phyloP scores from a whole-genome alignment of 2,888 invertebrate genomes.

The Hyles lineata region DNA sequence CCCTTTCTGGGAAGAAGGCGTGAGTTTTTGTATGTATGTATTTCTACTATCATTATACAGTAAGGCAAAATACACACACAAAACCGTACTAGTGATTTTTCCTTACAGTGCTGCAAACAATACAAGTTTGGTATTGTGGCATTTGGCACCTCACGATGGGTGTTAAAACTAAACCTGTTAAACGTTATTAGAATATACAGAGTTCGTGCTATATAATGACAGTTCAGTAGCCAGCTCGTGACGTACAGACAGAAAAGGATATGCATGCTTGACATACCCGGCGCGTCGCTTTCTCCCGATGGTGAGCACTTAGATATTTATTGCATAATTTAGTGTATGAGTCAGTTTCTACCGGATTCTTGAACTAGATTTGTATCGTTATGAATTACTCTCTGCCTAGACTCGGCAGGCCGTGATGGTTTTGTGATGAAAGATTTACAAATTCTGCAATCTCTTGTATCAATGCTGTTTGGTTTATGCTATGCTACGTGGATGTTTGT shows the following conservation, averaged over 20 bases:
- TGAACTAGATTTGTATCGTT: slow-evolving; percentile 29
- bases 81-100: not conserved
- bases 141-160: not conserved
- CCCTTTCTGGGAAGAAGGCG: no score
- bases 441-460: not conserved
- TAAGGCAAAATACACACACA: no score
- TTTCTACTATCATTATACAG: no score
- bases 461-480: no score
- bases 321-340: slow-evolving; percentile 49
- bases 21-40: no score
- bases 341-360: slow-evolving; percentile 32
- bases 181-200: slow-evolving; percentile 9
- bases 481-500: no score
- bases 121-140: not conserved
- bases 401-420: not conserved
- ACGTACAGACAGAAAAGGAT: slow-evolving; percentile 51
- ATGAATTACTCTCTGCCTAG: slow-evolving; percentile 9
- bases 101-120: not conserved
- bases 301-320: slow-evolving; percentile 45
- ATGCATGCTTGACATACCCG: slow-evolving; percentile 52
- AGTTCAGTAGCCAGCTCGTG: slow-evolving; percentile 41
- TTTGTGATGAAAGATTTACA: slow-evolving; percentile 4
- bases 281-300: slow-evolving; percentile 51
- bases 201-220: slow-evolving; percentile 29
- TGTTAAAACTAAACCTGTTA: not conserved